Evolutionary conservation across 2,113 vertebrate genomes (phyloP).

Genomic region (Sarotherodon lohbergeri): DNA sequence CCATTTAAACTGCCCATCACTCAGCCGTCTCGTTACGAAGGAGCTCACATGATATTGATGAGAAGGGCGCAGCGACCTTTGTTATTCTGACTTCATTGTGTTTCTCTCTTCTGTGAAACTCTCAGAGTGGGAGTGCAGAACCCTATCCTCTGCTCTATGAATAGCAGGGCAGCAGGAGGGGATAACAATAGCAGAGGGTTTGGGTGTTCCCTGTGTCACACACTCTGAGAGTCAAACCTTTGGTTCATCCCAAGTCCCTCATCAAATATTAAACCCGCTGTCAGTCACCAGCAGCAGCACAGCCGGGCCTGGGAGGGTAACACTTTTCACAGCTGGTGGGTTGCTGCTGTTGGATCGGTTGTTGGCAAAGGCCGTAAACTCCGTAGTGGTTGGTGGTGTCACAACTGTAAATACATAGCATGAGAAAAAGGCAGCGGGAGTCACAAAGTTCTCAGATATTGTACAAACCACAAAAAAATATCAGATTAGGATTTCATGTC

Average conservation of each 20-base stretch:
- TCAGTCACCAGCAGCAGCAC: conserved; percentile 23
- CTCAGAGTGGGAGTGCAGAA: conserved; percentile 51
- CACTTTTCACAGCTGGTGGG: conserved; percentile 49
- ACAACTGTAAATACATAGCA: background rate
- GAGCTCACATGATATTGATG: conserved; percentile 46
- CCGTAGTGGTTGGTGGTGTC: background rate
- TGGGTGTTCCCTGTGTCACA: conserved; percentile 68
- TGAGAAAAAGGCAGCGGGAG: background rate
- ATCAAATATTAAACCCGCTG: conserved; percentile 67
- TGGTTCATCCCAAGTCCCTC: conserved; percentile 59
- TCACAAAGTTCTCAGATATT: background rate
- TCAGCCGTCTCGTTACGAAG: background rate
- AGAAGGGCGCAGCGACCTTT: conserved; percentile 51
- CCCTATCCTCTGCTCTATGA: conserved; percentile 58
- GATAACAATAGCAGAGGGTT: conserved; percentile 58
- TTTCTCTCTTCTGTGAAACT: conserved; percentile 46
- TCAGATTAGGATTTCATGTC: background rate
- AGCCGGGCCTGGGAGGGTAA: background rate
- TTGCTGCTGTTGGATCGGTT: conserved; percentile 12
- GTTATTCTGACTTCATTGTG: conserved; percentile 62
- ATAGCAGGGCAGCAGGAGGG: conserved; percentile 46
- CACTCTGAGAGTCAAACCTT: conserved; percentile 52
- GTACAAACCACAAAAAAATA: background rate
- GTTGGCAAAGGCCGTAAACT: background rate
- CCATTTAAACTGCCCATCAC: conserved; percentile 33